Evolutionary conservation across 53 echinoderm and acorn worm genomes (phyloP), one percentile per base, ranked within the genome.

Genomic region (Antedon mediterranea): DNA sequence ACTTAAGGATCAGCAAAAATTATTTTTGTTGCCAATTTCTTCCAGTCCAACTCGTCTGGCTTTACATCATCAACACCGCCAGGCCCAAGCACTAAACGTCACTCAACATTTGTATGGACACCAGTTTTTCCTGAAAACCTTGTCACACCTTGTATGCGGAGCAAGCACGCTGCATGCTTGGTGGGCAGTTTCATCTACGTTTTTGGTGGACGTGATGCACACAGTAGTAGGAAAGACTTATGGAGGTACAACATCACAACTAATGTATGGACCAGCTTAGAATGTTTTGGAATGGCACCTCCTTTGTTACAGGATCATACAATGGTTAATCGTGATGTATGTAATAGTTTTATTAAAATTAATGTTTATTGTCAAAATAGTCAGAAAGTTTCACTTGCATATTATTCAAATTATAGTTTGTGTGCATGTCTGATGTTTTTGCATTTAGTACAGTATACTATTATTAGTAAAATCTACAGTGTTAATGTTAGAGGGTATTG

Each of bases 261-360:
- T 8, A 86, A 88, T 74, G 77, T 85, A 27, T 91, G 91, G 91
- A 81, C 91, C 6, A 83, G 75, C 37, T n/a, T 91, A 74, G 84
- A 86, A 33, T 91, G 91, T 43, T 75, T 85, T 31, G 91, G 91
- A 32, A 88, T 85, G 73, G 75, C 85, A 71, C 91, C 91, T 13
- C 91, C 91, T 28, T 75, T 85, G 0, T 74, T 91, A 3, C 91
- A 91, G 44, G 88, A 91, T 31, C 91, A 91, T 72, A 85, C 88
- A 9, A 87, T 90, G 85, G 42, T 90, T 0, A 78, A 85, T 0
- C 75, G 83, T 31, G 85, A 81, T 85, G 90, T 90, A 74, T 43
- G 57, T 34, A 84, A 23, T 8, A n/a, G n/a, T n/a, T n/a, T n/a
- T n/a, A n/a, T n/a, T n/a, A n/a, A n/a, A n/a, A n/a, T n/a, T n/a